Base-by-base conservation (phyloP, 2,797 vertebrate species). In the Alca torda region DNA sequence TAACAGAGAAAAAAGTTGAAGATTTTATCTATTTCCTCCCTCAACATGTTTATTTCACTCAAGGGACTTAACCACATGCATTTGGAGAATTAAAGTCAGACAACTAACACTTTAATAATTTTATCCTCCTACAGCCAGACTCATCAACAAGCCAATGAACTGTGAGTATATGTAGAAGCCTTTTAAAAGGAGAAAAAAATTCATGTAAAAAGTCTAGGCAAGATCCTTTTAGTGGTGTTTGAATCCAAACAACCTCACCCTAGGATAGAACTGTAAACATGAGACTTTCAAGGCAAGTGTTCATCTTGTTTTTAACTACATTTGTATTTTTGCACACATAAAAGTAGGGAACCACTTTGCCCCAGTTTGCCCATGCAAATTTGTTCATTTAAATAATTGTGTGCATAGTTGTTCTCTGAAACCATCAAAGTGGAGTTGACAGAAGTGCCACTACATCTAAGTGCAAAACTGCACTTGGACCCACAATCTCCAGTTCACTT, bases 71-170 rank as follows among this genome's bases (percentile, higher is more conserved):
- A 87, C 81, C 56, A 65, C 88, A 89, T 51, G 45, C 67, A 90
- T 90, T 91, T 90, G 33, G 75, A 94, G 91, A 95, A 95, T 90
- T 93, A 75, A 95, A 83, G 86, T 90, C 48, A 85, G 84, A 95
- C 94, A 92, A 73, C 43, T 84, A 84, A 87, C 41, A 72, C 60
- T 90, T 90, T 31, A 90, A 84, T 94, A 79, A 90, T 92, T 92
- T 95, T 92, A 7, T 76, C 25, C 48, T 90, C 43, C 81, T 70
- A 89, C 81, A 89, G 41, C 37, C 61, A 85, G 35, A 51, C 17
- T 92, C 69, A 79, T 67, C 67, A 93, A 56, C 45, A 89, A 67
- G 26, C 48, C 41, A 87, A 69, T 86, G 70, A 92, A 53, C 63
- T 61, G 13, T 31, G 26, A 78, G 17, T 67, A 54, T 60, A 19